phyloP scores from a whole-genome alignment of 2,888 invertebrate species.

The Gonocerus acuteangulatus region DNA sequence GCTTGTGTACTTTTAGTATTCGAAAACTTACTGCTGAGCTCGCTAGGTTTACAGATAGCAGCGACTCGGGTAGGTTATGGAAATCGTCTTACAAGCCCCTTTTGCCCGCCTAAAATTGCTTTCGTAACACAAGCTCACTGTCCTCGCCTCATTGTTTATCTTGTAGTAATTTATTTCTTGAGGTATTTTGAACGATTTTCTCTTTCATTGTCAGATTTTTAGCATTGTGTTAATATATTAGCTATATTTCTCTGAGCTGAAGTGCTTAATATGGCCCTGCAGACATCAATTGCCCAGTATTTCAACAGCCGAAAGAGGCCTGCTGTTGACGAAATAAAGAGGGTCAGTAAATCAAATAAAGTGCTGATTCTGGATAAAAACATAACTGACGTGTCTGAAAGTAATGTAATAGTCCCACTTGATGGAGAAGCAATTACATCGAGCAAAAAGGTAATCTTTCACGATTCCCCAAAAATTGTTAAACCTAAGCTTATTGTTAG shows the following conservation, averaged over 20 bases:
- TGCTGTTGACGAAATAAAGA: slow-evolving; percentile 56
- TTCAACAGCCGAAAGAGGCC: slow-evolving; percentile 69
- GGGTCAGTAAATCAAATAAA: slow-evolving; percentile 41
- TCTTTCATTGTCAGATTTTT: neutral
- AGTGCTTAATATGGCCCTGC: slow-evolving; percentile 42
- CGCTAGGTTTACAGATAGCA: no score
- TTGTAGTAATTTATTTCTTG: neutral
- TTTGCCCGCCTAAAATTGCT: no score
- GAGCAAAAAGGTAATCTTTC: slow-evolving; percentile 6
- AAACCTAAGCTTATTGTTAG: neutral
- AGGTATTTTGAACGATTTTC: neutral
- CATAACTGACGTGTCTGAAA: slow-evolving; percentile 15
- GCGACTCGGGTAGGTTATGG: no score
- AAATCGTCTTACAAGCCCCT: no score
- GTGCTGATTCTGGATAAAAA: slow-evolving; percentile 44
- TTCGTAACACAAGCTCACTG: no score
- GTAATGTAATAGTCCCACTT: neutral
- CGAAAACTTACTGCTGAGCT: no score
- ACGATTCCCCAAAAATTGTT: slow-evolving; percentile 13
- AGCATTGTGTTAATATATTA: neutral
- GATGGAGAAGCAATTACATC: neutral
- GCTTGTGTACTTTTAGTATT: slow-evolving; percentile 1
- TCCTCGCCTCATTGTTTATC: no score
- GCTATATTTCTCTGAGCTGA: no score
- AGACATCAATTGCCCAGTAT: slow-evolving; percentile 66